Evolutionary conservation across 2,888 invertebrate genomes (phyloP).

Genomic region (Axea sp.): DNA sequence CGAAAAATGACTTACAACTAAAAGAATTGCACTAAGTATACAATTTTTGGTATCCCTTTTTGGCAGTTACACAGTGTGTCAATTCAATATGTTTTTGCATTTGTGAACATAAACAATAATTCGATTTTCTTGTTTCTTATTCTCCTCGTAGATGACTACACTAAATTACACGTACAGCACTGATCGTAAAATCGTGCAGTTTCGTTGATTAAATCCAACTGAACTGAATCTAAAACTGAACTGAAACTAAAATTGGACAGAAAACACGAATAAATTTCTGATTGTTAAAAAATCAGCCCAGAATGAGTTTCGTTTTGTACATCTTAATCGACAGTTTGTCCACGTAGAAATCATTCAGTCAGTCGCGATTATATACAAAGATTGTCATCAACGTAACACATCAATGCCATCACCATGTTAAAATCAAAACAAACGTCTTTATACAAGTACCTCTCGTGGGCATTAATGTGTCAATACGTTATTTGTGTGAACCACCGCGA

Average conservation of each 20-base stretch:
- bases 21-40: conserved; percentile 65
- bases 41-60: conserved; percentile 70
- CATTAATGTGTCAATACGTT: conserved; percentile 53
- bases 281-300: not conserved
- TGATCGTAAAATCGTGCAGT: conserved; percentile 3
- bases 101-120: not conserved
- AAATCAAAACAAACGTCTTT: conserved; percentile 31
- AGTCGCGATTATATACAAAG: conserved; percentile 40
- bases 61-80: conserved; percentile 53
- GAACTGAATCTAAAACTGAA: not conserved
- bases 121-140: conserved; percentile 2
- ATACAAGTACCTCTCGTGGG: conserved; percentile 15
- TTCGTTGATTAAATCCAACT: conserved; percentile 20
- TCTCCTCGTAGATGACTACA: conserved; percentile 6
- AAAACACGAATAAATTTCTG: not conserved
- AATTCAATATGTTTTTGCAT: conserved; percentile 20
- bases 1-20: conserved; percentile 65
- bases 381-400: conserved; percentile 53
- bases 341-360: conserved; percentile 23
- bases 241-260: not conserved
- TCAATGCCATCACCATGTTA: conserved; percentile 48
- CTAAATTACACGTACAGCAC: conserved; percentile 12
- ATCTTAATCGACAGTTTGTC: conserved; percentile 17
- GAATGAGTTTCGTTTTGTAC: conserved; percentile 18
- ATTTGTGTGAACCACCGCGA: conserved; percentile 12